Evolutionary conservation across 2,888 invertebrate species (phyloP).

Genomic region (Trypoxylon attenuatum): DNA sequence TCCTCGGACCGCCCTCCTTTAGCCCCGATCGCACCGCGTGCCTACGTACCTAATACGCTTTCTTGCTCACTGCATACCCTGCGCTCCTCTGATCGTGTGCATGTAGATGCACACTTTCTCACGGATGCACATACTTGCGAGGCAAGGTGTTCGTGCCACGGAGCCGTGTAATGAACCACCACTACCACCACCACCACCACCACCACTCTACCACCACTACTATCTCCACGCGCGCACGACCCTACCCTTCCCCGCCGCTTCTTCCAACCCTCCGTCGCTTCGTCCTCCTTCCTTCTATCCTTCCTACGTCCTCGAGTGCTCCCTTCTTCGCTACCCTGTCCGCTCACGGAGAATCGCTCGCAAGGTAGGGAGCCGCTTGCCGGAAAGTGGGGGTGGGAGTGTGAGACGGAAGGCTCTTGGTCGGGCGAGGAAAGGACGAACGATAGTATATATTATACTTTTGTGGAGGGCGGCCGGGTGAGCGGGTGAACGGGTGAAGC

Average conservation of each 20-base stretch:
- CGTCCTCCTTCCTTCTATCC: conserved; percentile 1
- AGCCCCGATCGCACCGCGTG: conserved; percentile 56
- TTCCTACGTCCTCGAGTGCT: conserved; percentile 7
- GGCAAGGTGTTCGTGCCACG: conserved; percentile 48
- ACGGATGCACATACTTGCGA: conserved; percentile 24
- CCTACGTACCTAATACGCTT: conserved; percentile 59
- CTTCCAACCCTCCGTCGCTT: neutral
- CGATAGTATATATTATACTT: conserved; percentile 54
- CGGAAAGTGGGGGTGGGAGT: conserved; percentile 5
- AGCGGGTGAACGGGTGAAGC: neutral
- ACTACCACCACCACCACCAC: conserved; percentile 20
- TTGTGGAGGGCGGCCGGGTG: conserved; percentile 32
- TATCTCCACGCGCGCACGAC: neutral
- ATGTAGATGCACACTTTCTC: conserved; percentile 45
- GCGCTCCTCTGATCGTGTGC: conserved; percentile 37
- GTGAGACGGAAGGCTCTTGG: conserved; percentile 43
- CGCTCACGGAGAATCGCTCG: conserved; percentile 16
- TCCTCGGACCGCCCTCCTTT: conserved; percentile 70
- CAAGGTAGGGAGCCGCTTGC: conserved; percentile 36
- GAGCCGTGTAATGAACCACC: conserved; percentile 57
- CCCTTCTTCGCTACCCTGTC: too few relatives aligned
- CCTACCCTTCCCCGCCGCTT: neutral
- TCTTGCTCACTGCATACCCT: conserved; percentile 52
- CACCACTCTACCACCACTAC: conserved; percentile 19
- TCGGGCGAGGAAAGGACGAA: conserved; percentile 44